phyloP scores from a whole-genome alignment of 2,888 invertebrate species.

The Hoplodrina ambigua region DNA sequence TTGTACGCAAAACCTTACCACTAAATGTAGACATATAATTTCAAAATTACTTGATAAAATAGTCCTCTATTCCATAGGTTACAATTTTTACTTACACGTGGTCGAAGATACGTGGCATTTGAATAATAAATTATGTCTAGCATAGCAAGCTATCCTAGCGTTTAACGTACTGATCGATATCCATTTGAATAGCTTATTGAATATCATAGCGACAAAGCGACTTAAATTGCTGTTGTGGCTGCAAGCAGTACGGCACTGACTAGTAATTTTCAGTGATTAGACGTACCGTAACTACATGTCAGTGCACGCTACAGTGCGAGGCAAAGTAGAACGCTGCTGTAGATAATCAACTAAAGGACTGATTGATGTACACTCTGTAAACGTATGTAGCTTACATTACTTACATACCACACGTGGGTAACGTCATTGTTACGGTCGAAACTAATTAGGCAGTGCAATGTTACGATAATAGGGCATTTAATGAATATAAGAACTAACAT shows the following conservation, averaged over 20 bases:
- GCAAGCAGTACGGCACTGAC: neutral
- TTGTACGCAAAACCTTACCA: slow-evolving; percentile 8
- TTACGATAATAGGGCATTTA: no score
- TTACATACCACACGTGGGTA: no score
- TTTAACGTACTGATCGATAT: slow-evolving; percentile 31
- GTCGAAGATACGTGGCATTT: slow-evolving; percentile 17
- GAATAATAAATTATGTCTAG: slow-evolving; percentile 22
- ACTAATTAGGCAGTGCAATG: no score
- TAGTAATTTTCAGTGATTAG: slow-evolving; percentile 35
- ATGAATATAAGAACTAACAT: no score
- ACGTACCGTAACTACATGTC: neutral
- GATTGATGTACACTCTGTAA: neutral
- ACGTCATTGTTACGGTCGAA: no score
- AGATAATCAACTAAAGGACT: slow-evolving; percentile 27
- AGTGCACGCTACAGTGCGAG: neutral
- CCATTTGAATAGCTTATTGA: slow-evolving; percentile 42
- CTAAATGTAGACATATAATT: neutral
- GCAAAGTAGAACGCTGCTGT: neutral
- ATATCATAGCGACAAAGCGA: slow-evolving; percentile 39
- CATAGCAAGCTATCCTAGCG: neutral
- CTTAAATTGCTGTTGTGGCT: slow-evolving; percentile 8
- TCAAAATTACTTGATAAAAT: slow-evolving; percentile 7
- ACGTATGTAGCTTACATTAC: no score
- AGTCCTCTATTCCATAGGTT: neutral
- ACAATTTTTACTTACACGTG: slow-evolving; percentile 13